Conservation (phyloP, 1,140 invertebrate species). For the Phymorhynchus buccinoides region DNA sequence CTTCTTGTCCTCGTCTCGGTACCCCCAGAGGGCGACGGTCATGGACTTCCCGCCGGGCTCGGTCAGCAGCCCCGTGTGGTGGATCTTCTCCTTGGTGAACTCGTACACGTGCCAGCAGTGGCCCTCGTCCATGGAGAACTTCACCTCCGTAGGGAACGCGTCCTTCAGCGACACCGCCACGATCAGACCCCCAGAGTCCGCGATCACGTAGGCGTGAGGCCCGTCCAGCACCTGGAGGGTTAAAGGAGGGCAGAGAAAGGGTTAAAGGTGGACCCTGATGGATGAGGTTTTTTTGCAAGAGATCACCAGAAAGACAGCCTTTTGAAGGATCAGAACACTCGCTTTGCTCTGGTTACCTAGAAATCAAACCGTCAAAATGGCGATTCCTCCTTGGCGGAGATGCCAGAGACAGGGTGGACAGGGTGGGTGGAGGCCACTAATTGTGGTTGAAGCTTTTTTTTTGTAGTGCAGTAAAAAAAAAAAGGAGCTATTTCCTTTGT, state of each 20-base stretch:
- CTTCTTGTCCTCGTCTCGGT: constrained; percentile 52
- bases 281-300: too few species aligned
- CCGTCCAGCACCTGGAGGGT: constrained; percentile 64
- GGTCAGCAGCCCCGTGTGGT: constrained; percentile 86
- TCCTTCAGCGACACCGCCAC: constrained; percentile 75
- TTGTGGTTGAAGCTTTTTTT: too few species aligned
- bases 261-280: too few species aligned
- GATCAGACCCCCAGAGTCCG: constrained; percentile 71
- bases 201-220: constrained; percentile 71
- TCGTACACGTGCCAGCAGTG: constrained; percentile 71
- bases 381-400: too few species aligned
- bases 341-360: too few species aligned
- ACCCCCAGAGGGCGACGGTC: constrained; percentile 88
- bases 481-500: too few species aligned
- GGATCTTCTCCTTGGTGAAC: constrained; percentile 79
- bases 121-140: constrained; percentile 71
- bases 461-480: too few species aligned
- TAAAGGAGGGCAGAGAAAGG: not conserved
- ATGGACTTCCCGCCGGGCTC: constrained; percentile 69
- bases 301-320: too few species aligned
- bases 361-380: too few species aligned
- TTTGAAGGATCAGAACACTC: too few species aligned
- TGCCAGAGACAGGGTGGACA: too few species aligned
- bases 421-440: too few species aligned
- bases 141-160: constrained; percentile 86